Evolutionary conservation across 2,888 invertebrate species (phyloP), one percentile per base, ranked within the genome.

Genomic region (Dicyrtoma fusca): DNA sequence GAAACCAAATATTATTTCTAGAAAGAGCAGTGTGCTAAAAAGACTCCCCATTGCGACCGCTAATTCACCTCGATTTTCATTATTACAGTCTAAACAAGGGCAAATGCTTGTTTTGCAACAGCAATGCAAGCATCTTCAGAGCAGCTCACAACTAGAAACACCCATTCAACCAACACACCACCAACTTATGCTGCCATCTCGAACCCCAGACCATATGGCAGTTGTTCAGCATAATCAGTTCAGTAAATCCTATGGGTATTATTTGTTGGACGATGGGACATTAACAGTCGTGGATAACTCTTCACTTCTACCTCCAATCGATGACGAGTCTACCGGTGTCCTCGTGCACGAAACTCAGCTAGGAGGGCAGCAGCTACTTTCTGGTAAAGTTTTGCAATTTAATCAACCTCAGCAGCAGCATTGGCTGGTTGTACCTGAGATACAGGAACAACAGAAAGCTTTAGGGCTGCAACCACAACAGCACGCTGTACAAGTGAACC

Each of bases 1-100:
- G 55, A 47, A 62, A 21, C 73, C 73, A 4, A 73, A 73, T 57
- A 73, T 73, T 19, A 73, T 73, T 49, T 73, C 73, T 17, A 42
- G 69, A 23, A 34, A 26, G 21, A 70, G 53, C 17, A 63, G 14
- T 25, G 6, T 53, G 17, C 11, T 25, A 6, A 51, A 23, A 34
- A 53, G 23, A 64, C 19, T 62, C 6, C 62, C 62, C 42, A 13
- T 19, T 19, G 1, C 53, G 17, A 11, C 49, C 3, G 13, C 49
- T 17, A 49, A 49, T 49, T 49, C 49, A 3, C 4, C 49, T 6
- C 14, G 3, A 49, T 4, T 13, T 6, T 3, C 49, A 11, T 4
- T 13, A 49, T 49, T 17, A 11, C 34, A 34, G 34, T 8, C 34
- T 34, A 5, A 3, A 3, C 53, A n/a, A 53, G 19, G 3, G 21